A percentile compares a stretch with the other conserved stretches of the same genome.
phyloP scores from a whole-genome alignment of 2,113 vertebrate genomes.

The Anser brachyrhynchus region DNA sequence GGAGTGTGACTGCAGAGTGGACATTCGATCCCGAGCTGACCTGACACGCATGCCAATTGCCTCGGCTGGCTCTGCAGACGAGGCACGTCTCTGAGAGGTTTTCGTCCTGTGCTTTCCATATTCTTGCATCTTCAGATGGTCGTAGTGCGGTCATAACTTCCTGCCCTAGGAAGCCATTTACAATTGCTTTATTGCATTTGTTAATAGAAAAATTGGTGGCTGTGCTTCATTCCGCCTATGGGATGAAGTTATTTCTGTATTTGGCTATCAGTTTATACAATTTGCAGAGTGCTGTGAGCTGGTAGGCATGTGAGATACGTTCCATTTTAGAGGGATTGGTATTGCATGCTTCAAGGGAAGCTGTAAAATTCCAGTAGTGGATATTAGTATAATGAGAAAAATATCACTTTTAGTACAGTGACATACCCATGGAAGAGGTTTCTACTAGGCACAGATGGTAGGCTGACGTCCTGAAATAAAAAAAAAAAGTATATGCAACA shows the following conservation, averaged over 20 bases:
- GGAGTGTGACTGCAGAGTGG: background rate
- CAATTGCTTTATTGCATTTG: background rate
- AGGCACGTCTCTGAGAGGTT: background rate
- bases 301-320: fast-evolving
- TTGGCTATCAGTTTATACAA: background rate
- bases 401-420: background rate
- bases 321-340: background rate
- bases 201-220: background rate
- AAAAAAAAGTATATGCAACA: background rate
- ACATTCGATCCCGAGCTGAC: background rate
- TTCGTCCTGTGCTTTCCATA: background rate
- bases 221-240: background rate
- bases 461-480: background rate
- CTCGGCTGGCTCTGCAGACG: background rate
- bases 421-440: background rate
- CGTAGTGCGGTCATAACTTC: too few species aligned
- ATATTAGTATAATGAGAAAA: background rate
- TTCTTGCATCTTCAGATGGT: background rate
- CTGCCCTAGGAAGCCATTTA: background rate
- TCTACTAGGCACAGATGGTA: background rate
- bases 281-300: background rate
- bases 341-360: background rate
- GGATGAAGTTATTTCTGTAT: background rate
- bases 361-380: background rate
- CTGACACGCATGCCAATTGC: background rate